Percentiles rank a stretch among this genome's conserved stretches.
These are phyloP conservation scores for Pipistrellus nathusii DNA, from an alignment of 2,797 vertebrate species.

Conservation along the genomic window DNA sequence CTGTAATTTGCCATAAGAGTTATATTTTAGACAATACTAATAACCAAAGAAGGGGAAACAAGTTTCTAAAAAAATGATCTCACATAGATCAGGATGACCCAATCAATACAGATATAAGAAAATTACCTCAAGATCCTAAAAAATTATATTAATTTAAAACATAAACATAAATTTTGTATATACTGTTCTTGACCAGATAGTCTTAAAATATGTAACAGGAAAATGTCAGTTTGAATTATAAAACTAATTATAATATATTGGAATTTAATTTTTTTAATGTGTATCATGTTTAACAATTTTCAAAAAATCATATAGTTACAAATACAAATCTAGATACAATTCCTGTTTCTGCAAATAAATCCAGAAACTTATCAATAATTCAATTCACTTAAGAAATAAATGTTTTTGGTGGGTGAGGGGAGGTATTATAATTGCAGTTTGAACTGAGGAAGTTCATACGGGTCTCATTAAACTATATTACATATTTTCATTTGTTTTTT, in stretches of 20 bases:
- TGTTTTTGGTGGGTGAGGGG: background rate
- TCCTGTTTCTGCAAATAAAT: slow-evolving; percentile 44
- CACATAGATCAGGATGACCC: background rate
- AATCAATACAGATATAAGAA: background rate
- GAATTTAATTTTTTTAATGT: slow-evolving; percentile 7
- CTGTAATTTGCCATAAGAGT: slow-evolving; percentile 43
- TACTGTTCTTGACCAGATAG: slow-evolving; percentile 40
- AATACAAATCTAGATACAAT: background rate
- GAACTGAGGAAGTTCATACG: slow-evolving; percentile 17
- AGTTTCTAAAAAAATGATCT: slow-evolving; percentile 18
- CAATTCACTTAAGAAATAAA: slow-evolving; percentile 38
- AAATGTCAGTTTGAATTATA: background rate
- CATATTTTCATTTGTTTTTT: slow-evolving; percentile 25
- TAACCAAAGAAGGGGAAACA: background rate
- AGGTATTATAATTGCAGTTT: slow-evolving; percentile 2
- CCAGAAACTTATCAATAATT: slow-evolving; percentile 28
- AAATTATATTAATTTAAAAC: slow-evolving; percentile 36
- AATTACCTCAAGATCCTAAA: slow-evolving; percentile 11
- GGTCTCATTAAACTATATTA: slow-evolving; percentile 44
- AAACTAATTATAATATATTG: background rate
- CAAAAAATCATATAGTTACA: slow-evolving; percentile 11
- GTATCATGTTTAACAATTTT: background rate
- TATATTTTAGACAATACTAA: slow-evolving; percentile 36
- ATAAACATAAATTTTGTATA: slow-evolving; percentile 34
- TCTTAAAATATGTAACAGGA: slow-evolving; percentile 44